Conservation (phyloP, 2,888 invertebrate species). For the Mythimna vitellina region DNA sequence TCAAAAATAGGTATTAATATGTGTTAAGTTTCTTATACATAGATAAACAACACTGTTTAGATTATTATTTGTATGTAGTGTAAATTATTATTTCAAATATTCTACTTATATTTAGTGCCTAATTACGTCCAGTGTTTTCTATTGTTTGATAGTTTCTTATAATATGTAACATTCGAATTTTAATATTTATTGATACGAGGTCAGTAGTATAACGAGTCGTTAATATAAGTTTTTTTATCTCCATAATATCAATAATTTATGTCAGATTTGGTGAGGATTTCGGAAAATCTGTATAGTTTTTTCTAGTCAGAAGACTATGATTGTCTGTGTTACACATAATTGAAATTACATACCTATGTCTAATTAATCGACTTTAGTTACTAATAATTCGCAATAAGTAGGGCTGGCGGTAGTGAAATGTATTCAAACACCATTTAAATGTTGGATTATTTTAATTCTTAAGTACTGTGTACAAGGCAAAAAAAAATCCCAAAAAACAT, state of each 20-base stretch:
- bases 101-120: slow-evolving; percentile 85
- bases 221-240: slow-evolving; percentile 76
- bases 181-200: slow-evolving; percentile 89
- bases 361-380: slow-evolving; percentile 62
- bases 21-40: slow-evolving; percentile 84
- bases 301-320: slow-evolving; percentile 89
- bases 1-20: slow-evolving; percentile 86
- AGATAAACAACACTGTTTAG: slow-evolving; percentile 84
- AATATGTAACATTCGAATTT: slow-evolving; percentile 83
- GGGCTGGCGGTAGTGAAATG: slow-evolving; percentile 53
- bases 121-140: slow-evolving; percentile 86
- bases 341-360: slow-evolving; percentile 68
- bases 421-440: slow-evolving; percentile 20
- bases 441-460: slow-evolving; percentile 40
- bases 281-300: slow-evolving; percentile 83
- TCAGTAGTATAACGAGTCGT: slow-evolving; percentile 85
- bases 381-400: slow-evolving; percentile 52
- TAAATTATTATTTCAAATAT: slow-evolving; percentile 86
- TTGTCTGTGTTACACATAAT: slow-evolving; percentile 82
- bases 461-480: slow-evolving; percentile 31
- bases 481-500: not conserved
- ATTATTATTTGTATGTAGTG: slow-evolving; percentile 86
- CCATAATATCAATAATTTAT: slow-evolving; percentile 74
- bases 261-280: slow-evolving; percentile 79
- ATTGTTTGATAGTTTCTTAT: slow-evolving; percentile 83